These are phyloP conservation scores for Cheilosia impressa DNA, from an alignment of 2,888 invertebrate genomes.

Conservation along the genomic window DNA sequence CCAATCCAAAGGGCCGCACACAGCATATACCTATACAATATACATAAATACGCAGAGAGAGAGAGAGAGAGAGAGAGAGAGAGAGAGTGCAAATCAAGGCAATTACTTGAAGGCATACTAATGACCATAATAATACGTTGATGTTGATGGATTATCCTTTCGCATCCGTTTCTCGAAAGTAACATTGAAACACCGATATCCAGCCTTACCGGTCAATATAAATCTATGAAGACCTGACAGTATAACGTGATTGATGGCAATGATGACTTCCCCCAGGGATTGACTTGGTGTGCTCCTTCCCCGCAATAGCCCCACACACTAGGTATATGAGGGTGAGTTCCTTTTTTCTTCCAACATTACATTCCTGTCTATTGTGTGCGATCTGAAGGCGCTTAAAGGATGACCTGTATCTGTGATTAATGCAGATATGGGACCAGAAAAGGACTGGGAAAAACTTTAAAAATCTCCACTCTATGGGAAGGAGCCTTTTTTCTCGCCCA, in stretches of 20 bases:
- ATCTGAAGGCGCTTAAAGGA: constrained; percentile 18
- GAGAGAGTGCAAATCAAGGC: constrained; percentile 68
- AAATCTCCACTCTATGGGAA: background rate
- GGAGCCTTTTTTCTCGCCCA: background rate
- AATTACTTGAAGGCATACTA: constrained; percentile 72
- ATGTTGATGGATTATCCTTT: constrained; percentile 74
- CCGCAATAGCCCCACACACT: background rate
- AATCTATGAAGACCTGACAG: constrained; percentile 68
- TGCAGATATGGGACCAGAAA: background rate
- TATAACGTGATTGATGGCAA: constrained; percentile 69
- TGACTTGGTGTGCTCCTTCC: constrained; percentile 19
- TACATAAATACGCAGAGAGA: background rate
- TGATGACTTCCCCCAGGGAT: constrained; percentile 57
- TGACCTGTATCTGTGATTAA: constrained; percentile 41
- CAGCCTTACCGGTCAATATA: constrained; percentile 62
- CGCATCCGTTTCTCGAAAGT: constrained; percentile 55
- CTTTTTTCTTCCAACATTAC: background rate
- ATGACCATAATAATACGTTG: constrained; percentile 74
- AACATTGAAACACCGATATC: constrained; percentile 46
- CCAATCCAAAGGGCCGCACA: background rate
- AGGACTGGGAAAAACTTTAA: constrained; percentile 5
- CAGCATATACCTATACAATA: no score
- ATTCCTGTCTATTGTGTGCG: constrained; percentile 10
- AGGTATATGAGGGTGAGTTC: background rate
- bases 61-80: constrained; percentile 31